Base-by-base conservation (phyloP, 2,888 invertebrate species). In the Xanthia icteritia region DNA sequence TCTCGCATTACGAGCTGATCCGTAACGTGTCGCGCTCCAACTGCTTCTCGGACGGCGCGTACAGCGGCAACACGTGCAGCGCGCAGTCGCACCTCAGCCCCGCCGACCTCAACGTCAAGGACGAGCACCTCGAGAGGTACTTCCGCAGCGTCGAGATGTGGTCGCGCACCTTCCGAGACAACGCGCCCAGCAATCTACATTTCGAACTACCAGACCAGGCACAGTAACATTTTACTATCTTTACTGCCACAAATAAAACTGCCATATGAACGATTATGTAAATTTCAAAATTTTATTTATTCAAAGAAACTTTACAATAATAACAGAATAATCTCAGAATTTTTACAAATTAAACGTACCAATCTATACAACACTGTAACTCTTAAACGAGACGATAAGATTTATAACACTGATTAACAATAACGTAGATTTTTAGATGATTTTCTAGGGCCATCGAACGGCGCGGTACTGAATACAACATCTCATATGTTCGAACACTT, bases 281-380 rank as follows among this genome's bases (percentile, higher is more conserved):
- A 95, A 94, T 95, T 94, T 95, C 92, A 96, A 96, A 96, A 95
- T 95, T 95, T 96, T 96, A 96, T 96, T 96, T 95, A 95, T 94
- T 94, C 91, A 96, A 96, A 95, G 96, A 95, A 96, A 96, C 91
- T 94, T 96, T 96, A 96, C 96, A 95, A 94, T 95, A 92, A 94
- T 94, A 96, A 96, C 96, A 96, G 93, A 96, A 96, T 94, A 95
- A 95, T 95, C 89, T 96, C 93, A 94, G 95, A 95, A 94, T 94
- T 95, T 84, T 88, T 95, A 95, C 94, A 96, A 96, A 96, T 95
- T 89, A 96, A 96, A 94, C 93, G 91, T 96, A 96, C 93, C 93
- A 92, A 95, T 96, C 96, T 96, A 96, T 96, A 96, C 96, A 96
- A 96, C 96, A 96, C 95, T 95, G 95, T 95, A 95, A 96, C 95